Evolutionary conservation across 1,140 invertebrate species (phyloP).

Genomic region (Drosophila malerkotliana): DNA sequence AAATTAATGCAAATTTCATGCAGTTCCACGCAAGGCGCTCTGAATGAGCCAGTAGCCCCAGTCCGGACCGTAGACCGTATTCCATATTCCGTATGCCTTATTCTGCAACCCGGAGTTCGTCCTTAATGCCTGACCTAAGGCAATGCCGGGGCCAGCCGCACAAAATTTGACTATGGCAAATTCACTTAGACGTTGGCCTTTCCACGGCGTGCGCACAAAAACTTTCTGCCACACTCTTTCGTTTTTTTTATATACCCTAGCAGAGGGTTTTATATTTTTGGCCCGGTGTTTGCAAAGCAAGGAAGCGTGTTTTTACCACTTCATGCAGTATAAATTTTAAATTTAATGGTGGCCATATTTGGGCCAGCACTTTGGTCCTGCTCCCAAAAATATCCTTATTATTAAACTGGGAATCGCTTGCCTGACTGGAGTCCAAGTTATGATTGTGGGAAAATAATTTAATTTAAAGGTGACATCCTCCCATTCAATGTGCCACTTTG

Average conservation of each 20-base stretch:
- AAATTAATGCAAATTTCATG: constrained; percentile 74
- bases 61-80: constrained; percentile 2
- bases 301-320: background rate
- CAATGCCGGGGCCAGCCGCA: constrained; percentile 47
- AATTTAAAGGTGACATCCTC: background rate
- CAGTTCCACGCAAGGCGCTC: constrained; percentile 30
- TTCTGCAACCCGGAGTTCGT: constrained; percentile 12
- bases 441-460: background rate
- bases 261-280: no score
- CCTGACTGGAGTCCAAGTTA: background rate
- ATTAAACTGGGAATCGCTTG: no score
- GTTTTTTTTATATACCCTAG: constrained; percentile 11
- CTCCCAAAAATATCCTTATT: no score
- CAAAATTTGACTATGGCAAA: constrained; percentile 75
- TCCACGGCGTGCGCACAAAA: constrained; percentile 54
- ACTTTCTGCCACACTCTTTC: constrained; percentile 53
- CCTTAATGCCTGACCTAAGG: constrained; percentile 70
- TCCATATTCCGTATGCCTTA: constrained; percentile 9
- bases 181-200: constrained; percentile 76
- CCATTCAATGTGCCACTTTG: background rate
- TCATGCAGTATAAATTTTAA: background rate
- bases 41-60: background rate
- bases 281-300: background rate
- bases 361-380: no score
- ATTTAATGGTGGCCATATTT: background rate